Evolutionary conservation across 2,888 invertebrate genomes (phyloP).

Genomic region (Volucella inflata): DNA sequence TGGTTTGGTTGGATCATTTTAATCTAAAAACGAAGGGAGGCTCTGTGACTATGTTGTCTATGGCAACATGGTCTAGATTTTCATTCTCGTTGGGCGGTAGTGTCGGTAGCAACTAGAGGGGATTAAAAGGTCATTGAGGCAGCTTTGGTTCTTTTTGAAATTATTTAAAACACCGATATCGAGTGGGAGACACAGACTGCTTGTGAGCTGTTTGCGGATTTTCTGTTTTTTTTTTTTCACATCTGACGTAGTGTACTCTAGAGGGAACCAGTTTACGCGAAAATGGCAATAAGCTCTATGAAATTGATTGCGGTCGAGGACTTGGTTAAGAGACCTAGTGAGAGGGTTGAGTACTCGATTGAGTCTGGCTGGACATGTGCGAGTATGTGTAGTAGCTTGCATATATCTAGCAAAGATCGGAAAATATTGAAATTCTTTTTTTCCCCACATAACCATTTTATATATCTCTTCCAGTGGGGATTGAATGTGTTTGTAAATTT

Average conservation of each 20-base stretch:
- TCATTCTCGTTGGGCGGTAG: slow-evolving; percentile 18
- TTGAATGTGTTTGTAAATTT: too few species aligned
- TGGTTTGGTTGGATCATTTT: slow-evolving; percentile 48
- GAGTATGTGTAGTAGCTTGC: slow-evolving; percentile 18
- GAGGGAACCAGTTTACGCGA: slow-evolving; percentile 51
- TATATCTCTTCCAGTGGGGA: slow-evolving; percentile 34
- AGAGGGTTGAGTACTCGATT: not conserved
- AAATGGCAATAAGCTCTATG: slow-evolving; percentile 66
- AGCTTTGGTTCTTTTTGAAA: slow-evolving; percentile 24
- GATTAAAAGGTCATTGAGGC: slow-evolving; percentile 61
- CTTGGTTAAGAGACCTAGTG: slow-evolving; percentile 18
- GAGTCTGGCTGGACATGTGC: slow-evolving; percentile 45
- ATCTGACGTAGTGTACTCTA: slow-evolving; percentile 37
- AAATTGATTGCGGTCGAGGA: slow-evolving; percentile 74
- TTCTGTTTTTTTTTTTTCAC: slow-evolving; percentile 8
- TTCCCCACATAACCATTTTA: slow-evolving; percentile 1
- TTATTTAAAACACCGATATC: slow-evolving; percentile 61
- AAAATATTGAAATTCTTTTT: slow-evolving; percentile 47
- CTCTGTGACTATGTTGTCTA: slow-evolving; percentile 56
- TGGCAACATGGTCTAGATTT: slow-evolving; percentile 46
- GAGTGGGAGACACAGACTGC: slow-evolving; percentile 45
- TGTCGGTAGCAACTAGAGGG: not conserved
- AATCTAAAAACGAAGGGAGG: not conserved
- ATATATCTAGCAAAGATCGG: slow-evolving; percentile 68
- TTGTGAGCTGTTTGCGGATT: slow-evolving; percentile 4